phyloP scores from a whole-genome alignment of 2,113 vertebrate species.

The Lichenostomus cassidix region DNA sequence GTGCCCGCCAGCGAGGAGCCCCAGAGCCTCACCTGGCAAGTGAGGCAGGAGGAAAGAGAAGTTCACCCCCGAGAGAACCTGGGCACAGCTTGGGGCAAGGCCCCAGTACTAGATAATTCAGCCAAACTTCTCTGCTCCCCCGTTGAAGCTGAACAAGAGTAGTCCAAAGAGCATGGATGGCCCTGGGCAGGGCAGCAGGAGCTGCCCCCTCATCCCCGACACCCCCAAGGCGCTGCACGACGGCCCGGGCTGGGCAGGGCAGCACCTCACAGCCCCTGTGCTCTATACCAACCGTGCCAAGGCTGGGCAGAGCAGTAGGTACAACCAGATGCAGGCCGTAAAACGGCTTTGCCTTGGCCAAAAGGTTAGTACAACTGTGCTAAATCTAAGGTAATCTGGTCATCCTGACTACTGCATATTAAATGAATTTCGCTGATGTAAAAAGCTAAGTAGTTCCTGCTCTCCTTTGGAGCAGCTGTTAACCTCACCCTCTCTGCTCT shows the following conservation, averaged over 20 bases:
- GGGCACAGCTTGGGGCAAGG: not conserved
- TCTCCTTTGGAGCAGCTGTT: not conserved
- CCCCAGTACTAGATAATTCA: not conserved
- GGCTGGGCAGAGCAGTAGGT: not conserved
- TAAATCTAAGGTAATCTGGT: too few species aligned
- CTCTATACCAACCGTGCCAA: fast-evolving
- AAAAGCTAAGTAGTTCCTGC: not conserved
- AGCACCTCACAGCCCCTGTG: fast-evolving
- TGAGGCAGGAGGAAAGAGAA: too few species aligned
- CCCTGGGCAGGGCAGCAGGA: fast-evolving
- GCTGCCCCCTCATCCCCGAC: fast-evolving
- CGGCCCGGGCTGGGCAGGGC: fast-evolving
- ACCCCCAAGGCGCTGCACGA: not conserved
- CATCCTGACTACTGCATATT: not conserved
- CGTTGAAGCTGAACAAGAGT: not conserved
- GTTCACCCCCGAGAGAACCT: fast-evolving
- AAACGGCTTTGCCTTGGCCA: not conserved
- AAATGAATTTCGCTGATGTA: not conserved
- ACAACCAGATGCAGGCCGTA: fast-evolving
- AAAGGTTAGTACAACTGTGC: not conserved
- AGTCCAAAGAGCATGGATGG: fast-evolving
- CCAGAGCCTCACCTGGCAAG: not conserved
- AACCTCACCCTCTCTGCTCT: not conserved
- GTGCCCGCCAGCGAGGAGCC: fast-evolving
- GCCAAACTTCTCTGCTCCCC: fast-evolving